Percentiles rank a stretch among this genome's conserved stretches.
phyloP scores from a whole-genome alignment of 2,113 vertebrate genomes.

The Apeltes quadracus region DNA sequence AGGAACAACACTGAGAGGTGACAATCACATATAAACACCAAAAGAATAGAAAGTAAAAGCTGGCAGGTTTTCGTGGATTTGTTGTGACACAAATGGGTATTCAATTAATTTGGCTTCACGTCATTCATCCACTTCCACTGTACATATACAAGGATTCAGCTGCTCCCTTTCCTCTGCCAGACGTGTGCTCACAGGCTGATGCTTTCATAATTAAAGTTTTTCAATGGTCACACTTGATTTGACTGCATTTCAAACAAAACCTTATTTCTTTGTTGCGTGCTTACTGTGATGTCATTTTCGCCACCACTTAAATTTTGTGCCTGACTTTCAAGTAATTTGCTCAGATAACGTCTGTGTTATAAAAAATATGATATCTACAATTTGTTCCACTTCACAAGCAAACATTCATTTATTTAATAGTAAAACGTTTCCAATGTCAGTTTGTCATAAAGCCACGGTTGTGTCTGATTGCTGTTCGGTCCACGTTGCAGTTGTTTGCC shows the following conservation, averaged over 20 bases:
- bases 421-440: background rate
- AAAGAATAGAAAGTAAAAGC: conserved; percentile 23
- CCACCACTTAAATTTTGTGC: background rate
- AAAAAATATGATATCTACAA: background rate
- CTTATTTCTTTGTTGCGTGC: background rate
- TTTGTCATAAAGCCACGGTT: background rate
- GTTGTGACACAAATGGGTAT: conserved; percentile 5
- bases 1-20: conserved; percentile 5
- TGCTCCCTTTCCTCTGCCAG: conserved; percentile 13
- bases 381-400: background rate
- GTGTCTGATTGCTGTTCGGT: background rate
- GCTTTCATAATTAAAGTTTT: conserved; percentile 23
- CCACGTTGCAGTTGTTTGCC: background rate
- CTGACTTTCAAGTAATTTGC: background rate
- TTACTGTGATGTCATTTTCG: background rate
- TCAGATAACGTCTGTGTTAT: background rate
- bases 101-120: conserved; percentile 29
- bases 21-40: conserved; percentile 9
- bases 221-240: background rate
- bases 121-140: conserved; percentile 10
- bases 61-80: conserved; percentile 1
- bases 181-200: conserved; percentile 10
- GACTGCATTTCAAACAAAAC: background rate
- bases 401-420: background rate
- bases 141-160: conserved; percentile 21